Base-by-base conservation (phyloP, 2,113 vertebrate species). In the rat (Rattus norvegicus) region DNA sequence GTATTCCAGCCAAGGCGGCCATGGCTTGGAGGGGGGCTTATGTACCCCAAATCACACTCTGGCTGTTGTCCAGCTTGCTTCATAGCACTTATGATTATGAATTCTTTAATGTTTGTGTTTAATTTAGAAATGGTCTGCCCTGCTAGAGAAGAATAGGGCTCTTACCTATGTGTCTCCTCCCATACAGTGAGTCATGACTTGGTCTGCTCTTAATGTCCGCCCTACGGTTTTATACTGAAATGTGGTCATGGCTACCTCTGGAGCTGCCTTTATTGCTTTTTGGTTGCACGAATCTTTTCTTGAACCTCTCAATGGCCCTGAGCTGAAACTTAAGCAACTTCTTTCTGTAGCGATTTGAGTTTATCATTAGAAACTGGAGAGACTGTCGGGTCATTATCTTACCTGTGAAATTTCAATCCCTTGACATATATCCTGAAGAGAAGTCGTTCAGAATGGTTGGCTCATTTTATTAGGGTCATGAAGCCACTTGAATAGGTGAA, bases 401-500 rank as follows among this genome's bases (percentile, higher is more conserved):
- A 86, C 39, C 81, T 87, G 12, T n/a, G 28, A 76, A 30, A 24
- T 30, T 96, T 96, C 43, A 76, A 4, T 54, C 85, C 26, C 83
- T 94, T 91, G 63, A 92, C 56, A 49, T 59, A 65, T 63, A 43
- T 70, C 76, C 28, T 88, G 52, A 30, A 52, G 36, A 70, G 69
- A 91, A 49, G 43, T 75, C 24, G 49, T 92, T 95, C 13, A 70
- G 0, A 72, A 22, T 86, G 65, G 2, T 75, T 90, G 86, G 47
- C 47, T 90, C 24, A 13, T 47, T 95, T 76, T 92, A 49, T 2
- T 79, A 36, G 36, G 52, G 10, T 94, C n/a, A 70, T 26, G 92
- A 96, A 96, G 84, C 67, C 54, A 75, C 80, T 88, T 72, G 69
- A n/a, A n/a, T n/a, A 72, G 69, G 19, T 85, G 49, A 85, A 61